Percentiles rank a stretch among this genome's conserved stretches.
Evolutionary conservation across 2,888 invertebrate genomes (phyloP).

Genomic region (Tachina lurida): DNA sequence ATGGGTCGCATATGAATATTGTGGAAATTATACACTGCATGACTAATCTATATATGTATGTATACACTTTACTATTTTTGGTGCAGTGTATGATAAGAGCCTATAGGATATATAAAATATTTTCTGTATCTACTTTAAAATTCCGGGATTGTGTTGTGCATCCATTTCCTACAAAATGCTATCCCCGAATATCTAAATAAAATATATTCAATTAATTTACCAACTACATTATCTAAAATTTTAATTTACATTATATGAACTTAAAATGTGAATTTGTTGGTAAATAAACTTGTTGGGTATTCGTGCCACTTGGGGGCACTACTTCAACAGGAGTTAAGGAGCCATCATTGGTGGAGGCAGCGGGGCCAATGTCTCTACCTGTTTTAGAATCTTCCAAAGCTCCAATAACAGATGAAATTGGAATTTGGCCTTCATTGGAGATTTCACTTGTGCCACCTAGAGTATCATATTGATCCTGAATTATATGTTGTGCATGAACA

Average conservation of each 20-base stretch:
- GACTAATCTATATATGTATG: no score
- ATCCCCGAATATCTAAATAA: no score
- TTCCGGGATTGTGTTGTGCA: no score
- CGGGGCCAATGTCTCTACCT: slow-evolving; percentile 17
- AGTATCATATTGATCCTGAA: slow-evolving; percentile 81
- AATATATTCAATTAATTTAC: no score
- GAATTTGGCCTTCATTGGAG: slow-evolving; percentile 78
- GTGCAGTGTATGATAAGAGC: no score
- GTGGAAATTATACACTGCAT: no score
- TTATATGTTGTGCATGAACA: slow-evolving; percentile 79
- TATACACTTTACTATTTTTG: no score
- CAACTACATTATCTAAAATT: no score
- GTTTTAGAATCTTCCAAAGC: slow-evolving; percentile 74
- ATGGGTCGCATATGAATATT: no score
- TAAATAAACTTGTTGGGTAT: slow-evolving; percentile 74
- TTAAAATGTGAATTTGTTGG: slow-evolving; percentile 69
- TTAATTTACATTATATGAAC: slow-evolving; percentile 2
- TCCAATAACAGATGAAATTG: slow-evolving; percentile 79
- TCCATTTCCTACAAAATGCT: no score
- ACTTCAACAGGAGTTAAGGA: slow-evolving; percentile 3
- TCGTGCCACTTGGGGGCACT: slow-evolving; percentile 39
- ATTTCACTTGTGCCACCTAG: slow-evolving; percentile 78
- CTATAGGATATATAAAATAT: no score
- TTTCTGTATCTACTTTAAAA: no score
- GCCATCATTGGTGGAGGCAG: slow-evolving; percentile 17